A percentile compares a stretch with the other conserved stretches of the same genome.
These are phyloP conservation scores for Coendou prehensilis DNA, from an alignment of 2,797 vertebrate genomes.

Conservation along the genomic window DNA sequence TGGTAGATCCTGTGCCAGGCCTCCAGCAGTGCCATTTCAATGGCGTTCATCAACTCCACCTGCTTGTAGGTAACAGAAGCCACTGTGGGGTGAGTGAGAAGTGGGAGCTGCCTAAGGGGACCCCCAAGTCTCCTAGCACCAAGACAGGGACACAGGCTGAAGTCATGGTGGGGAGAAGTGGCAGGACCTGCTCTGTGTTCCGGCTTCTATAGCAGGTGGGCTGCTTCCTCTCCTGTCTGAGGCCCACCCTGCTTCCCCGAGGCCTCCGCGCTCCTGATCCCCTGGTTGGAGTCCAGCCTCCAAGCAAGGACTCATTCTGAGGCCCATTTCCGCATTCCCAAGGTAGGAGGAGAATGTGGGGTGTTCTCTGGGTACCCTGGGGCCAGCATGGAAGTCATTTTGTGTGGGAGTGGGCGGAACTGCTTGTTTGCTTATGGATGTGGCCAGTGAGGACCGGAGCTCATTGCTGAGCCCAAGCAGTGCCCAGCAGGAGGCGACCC, in stretches of 20 bases:
- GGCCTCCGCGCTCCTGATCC: neutral
- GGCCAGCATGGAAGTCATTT: neutral
- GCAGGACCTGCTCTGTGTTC: fast-evolving
- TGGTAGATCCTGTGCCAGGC: neutral
- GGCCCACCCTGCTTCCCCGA: fast-evolving
- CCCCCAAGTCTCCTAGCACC: fast-evolving
- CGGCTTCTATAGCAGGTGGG: fast-evolving
- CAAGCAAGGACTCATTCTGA: neutral
- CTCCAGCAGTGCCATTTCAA: fast-evolving
- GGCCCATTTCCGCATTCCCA: neutral
- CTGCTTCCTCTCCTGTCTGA: neutral
- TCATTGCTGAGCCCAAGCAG: neutral
- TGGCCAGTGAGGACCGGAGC: neutral
- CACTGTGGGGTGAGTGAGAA: fast-evolving
- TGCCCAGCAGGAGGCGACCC: fast-evolving
- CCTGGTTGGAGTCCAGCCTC: no score
- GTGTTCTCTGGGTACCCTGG: neutral
- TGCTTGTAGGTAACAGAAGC: neutral
- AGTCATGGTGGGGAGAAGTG: neutral
- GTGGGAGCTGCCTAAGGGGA: fast-evolving
- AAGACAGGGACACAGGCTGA: fast-evolving
- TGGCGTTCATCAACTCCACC: fast-evolving
- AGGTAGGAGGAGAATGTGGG: neutral
- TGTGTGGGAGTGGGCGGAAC: neutral
- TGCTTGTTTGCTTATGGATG: neutral